These are phyloP conservation scores for Drosophila kuntzei DNA, from an alignment of 2,888 invertebrate genomes.

Conservation along the genomic window DNA sequence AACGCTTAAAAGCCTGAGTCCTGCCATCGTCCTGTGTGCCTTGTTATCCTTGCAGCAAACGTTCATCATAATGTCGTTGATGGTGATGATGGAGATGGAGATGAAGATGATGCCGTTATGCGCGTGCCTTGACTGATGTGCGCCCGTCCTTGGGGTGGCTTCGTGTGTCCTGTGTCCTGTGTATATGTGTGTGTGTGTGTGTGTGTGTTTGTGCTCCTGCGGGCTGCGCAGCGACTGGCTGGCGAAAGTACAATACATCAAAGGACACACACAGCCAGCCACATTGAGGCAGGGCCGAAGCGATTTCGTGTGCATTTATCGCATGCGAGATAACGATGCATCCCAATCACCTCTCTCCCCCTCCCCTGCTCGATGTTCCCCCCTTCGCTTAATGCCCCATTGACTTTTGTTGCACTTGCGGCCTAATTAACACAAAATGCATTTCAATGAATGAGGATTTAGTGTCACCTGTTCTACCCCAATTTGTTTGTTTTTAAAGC, in stretches of 20 bases:
- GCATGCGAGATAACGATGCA: slow-evolving; percentile 59
- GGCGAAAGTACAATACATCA: slow-evolving; percentile 74
- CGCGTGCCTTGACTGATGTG: slow-evolving; percentile 73
- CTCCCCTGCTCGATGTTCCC: background rate
- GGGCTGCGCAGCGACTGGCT: slow-evolving; percentile 75
- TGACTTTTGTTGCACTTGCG: slow-evolving; percentile 53
- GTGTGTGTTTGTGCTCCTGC: slow-evolving; percentile 29
- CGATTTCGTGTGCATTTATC: slow-evolving; percentile 56
- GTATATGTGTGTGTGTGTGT: slow-evolving; percentile 2
- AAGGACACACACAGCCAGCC: slow-evolving; percentile 60
- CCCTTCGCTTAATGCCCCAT: slow-evolving; percentile 10
- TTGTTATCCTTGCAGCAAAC: slow-evolving; percentile 57
- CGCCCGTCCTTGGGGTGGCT: slow-evolving; percentile 70
- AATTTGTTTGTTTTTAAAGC: slow-evolving; percentile 33
- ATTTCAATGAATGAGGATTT: slow-evolving; percentile 56
- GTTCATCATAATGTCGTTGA: slow-evolving; percentile 22
- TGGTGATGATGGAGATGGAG: slow-evolving; percentile 27
- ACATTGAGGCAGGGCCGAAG: slow-evolving; percentile 71
- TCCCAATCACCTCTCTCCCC: background rate
- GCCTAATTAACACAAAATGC: slow-evolving; percentile 65
- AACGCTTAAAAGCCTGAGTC: slow-evolving; percentile 28
- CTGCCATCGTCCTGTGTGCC: slow-evolving; percentile 42
- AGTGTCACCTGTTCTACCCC: slow-evolving; percentile 43
- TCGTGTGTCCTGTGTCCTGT: slow-evolving; percentile 14
- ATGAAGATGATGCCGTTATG: slow-evolving; percentile 70